These are phyloP conservation scores for Schizopygopsis pylzovi DNA, from an alignment of 2,797 vertebrate genomes.

Conservation along the genomic window DNA sequence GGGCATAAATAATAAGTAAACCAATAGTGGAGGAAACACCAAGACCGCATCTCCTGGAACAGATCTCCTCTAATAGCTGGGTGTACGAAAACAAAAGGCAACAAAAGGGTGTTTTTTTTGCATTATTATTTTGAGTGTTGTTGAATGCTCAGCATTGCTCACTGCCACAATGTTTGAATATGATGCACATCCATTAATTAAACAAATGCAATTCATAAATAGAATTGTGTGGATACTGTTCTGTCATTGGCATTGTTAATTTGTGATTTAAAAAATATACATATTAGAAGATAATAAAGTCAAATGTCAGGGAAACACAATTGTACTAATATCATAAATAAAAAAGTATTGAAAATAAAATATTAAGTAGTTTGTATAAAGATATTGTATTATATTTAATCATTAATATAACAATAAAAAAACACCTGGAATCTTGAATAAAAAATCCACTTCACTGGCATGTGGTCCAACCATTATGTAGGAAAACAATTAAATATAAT, in stretches of 20 bases:
- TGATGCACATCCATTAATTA: background rate
- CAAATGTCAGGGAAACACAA: background rate
- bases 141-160: background rate
- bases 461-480: background rate
- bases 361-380: too few species aligned
- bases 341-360: background rate
- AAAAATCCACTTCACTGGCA: too few species aligned
- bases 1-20: background rate
- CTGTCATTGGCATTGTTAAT: background rate
- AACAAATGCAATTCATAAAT: background rate
- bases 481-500: background rate
- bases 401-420: background rate
- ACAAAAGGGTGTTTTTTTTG: background rate
- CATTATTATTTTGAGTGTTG: background rate
- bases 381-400: too few species aligned
- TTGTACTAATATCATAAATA: background rate
- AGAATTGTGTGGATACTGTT: background rate
- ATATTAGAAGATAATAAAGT: background rate
- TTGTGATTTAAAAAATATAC: background rate
- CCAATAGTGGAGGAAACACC: background rate
- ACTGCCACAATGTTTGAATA: background rate
- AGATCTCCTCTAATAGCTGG: background rate
- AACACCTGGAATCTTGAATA: background rate
- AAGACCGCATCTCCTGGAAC: background rate
- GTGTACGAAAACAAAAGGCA: background rate